Percentiles rank a stretch among this genome's conserved stretches.
Conservation (phyloP, 2,113 vertebrate species). For the Hylia prasina region DNA sequence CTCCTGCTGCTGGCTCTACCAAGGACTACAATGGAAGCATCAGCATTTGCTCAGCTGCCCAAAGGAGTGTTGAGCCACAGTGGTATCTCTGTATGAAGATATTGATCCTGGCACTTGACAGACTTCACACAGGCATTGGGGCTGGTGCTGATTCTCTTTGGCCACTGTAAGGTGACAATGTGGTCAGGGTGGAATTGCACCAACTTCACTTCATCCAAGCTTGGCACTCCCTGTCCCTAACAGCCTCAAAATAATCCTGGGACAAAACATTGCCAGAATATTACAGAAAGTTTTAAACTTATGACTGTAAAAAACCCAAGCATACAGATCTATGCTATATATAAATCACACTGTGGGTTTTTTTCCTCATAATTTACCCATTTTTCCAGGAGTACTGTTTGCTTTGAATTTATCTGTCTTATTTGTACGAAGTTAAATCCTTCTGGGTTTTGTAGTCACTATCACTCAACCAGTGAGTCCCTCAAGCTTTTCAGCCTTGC, state of each 20-base stretch:
- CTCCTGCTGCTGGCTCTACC: background rate
- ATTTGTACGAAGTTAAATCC: background rate
- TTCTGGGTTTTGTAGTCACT: background rate
- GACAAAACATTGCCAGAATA: background rate
- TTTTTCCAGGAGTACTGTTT: background rate
- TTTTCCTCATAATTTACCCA: background rate
- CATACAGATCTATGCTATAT: background rate
- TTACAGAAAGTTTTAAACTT: background rate
- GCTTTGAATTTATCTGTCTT: background rate
- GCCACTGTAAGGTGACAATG: rapidly evolving
- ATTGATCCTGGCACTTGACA: background rate
- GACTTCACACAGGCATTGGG: rapidly evolving
- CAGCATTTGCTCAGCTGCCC: background rate
- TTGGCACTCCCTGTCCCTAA: background rate
- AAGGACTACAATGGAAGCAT: background rate
- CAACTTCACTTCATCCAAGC: background rate
- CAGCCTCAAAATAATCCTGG: background rate
- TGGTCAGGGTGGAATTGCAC: background rate
- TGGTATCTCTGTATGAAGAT: background rate
- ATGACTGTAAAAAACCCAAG: background rate
- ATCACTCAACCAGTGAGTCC: background rate
- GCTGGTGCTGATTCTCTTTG: background rate
- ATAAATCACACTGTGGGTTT: background rate
- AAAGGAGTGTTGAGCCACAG: background rate
- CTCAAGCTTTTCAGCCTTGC: background rate